Conservation (phyloP, 2,888 invertebrate species). For the Cheilosia scutellata region DNA sequence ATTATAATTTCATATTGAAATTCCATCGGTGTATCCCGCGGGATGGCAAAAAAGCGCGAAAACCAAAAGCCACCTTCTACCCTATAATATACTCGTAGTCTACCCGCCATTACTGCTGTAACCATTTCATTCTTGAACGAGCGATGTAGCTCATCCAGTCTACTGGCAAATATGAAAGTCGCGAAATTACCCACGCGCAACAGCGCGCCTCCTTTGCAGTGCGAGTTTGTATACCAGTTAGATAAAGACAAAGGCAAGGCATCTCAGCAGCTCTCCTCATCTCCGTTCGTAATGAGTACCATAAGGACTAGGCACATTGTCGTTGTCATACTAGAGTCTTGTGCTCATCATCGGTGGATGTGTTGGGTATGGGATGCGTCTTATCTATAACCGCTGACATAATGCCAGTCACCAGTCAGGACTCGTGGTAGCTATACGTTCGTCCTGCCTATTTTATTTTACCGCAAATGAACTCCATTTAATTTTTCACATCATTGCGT, state of each 20-base stretch:
- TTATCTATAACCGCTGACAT: constrained; percentile 49
- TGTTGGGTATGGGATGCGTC: constrained; percentile 1
- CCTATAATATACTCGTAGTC: neutral
- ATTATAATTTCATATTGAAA: constrained; percentile 64
- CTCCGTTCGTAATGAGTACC: constrained; percentile 24
- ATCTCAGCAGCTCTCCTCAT: neutral
- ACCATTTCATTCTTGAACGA: constrained; percentile 51
- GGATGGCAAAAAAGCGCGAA: constrained; percentile 23
- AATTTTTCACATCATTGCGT: constrained; percentile 63
- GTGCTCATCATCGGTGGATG: neutral
- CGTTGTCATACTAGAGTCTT: neutral
- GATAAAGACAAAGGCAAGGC: constrained; percentile 18
- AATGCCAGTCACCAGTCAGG: constrained; percentile 32
- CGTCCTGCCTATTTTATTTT: constrained; percentile 52
- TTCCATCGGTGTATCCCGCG: constrained; percentile 48
- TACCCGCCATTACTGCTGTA: neutral
- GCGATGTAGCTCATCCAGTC: constrained; percentile 32
- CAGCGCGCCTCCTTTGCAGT: constrained; percentile 35
- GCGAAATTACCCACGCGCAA: constrained; percentile 59
- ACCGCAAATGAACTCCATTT: constrained; percentile 62
- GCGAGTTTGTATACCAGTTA: neutral
- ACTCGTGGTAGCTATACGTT: neutral
- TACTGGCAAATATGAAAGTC: constrained; percentile 41
- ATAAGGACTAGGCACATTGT: constrained; percentile 30
- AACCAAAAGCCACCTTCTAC: neutral